A percentile compares a stretch with the other conserved stretches of the same genome.
Evolutionary conservation across 2,888 invertebrate species (phyloP).

Genomic region (Rotaria macrura): DNA sequence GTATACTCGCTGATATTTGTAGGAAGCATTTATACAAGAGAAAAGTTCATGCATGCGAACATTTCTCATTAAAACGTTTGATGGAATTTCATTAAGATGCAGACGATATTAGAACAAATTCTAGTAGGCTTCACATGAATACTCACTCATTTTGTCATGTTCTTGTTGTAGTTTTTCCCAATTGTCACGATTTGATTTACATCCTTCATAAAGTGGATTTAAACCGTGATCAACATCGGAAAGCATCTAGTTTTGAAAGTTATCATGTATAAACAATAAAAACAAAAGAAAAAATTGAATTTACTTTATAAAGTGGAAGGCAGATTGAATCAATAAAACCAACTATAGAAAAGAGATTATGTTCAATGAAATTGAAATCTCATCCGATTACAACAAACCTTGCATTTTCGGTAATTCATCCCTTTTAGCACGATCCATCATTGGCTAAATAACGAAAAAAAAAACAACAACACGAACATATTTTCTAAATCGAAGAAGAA

Average conservation of each 20-base stretch:
- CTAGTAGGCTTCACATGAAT: no score
- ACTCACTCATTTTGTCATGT: slow-evolving; percentile 31
- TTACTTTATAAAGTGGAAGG: slow-evolving; percentile 46
- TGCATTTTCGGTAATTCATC: slow-evolving; percentile 92
- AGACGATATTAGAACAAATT: no score
- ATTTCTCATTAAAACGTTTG: no score
- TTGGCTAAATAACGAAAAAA: slow-evolving; percentile 55
- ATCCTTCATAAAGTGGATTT: slow-evolving; percentile 42
- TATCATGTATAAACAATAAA: neutral
- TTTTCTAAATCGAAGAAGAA: neutral
- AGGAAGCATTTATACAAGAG: no score
- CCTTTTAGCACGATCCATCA: slow-evolving; percentile 84
- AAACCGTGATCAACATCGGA: slow-evolving; percentile 51
- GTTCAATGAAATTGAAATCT: no score
- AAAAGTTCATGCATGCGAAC: no score
- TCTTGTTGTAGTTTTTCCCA: slow-evolving; percentile 40
- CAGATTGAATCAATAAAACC: slow-evolving; percentile 73
- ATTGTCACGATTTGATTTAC: slow-evolving; percentile 41
- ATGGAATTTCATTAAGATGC: no score
- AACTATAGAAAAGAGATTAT: slow-evolving; percentile 45
- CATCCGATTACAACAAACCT: slow-evolving; percentile 36
- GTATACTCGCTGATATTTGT: neutral
- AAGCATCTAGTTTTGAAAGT: slow-evolving; percentile 40
- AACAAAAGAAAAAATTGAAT: neutral
- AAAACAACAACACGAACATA: neutral